Conservation (phyloP, 1,140 invertebrate genomes). For the Aporrectodea caliginosa region DNA sequence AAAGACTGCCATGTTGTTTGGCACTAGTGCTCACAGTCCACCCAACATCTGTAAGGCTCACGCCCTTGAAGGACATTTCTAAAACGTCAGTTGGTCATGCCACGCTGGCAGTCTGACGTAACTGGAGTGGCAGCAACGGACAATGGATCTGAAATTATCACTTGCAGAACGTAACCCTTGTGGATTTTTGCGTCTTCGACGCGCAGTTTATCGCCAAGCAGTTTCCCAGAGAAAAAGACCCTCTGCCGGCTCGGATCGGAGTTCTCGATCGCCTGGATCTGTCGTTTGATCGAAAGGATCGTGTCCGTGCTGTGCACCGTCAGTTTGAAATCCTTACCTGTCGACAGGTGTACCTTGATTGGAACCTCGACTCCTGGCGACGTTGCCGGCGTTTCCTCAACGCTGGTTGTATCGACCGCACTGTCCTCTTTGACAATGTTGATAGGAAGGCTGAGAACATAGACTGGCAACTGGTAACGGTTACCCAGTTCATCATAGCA, state of each 20-base stretch:
- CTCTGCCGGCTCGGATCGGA: constrained; percentile 78
- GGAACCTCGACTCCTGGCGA: constrained; percentile 73
- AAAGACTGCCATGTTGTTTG: no score
- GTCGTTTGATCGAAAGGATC: constrained; percentile 74
- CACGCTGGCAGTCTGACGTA: no score
- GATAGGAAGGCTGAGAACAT: constrained; percentile 87
- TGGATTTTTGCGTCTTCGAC: constrained; percentile 85
- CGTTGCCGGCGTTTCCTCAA: constrained; percentile 57
- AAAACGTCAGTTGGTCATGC: background rate
- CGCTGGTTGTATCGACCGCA: background rate
- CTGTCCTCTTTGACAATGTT: constrained; percentile 74
- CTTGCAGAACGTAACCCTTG: constrained; percentile 85
- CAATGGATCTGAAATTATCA: constrained; percentile 58
- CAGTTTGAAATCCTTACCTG: constrained; percentile 80
- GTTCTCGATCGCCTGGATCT: constrained; percentile 79
- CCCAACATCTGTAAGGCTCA: background rate
- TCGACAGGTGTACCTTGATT: constrained; percentile 80
- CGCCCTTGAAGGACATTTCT: background rate
- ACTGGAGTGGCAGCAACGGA: no score
- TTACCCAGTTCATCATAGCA: constrained; percentile 96
- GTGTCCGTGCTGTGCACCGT: constrained; percentile 80
- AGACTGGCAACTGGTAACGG: constrained; percentile 89
- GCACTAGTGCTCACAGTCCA: no score
- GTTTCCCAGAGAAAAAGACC: constrained; percentile 90
- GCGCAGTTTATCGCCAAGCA: constrained; percentile 81